These are phyloP conservation scores for Gymnorhina tibicen DNA, from an alignment of 2,113 vertebrate species.

Conservation along the genomic window DNA sequence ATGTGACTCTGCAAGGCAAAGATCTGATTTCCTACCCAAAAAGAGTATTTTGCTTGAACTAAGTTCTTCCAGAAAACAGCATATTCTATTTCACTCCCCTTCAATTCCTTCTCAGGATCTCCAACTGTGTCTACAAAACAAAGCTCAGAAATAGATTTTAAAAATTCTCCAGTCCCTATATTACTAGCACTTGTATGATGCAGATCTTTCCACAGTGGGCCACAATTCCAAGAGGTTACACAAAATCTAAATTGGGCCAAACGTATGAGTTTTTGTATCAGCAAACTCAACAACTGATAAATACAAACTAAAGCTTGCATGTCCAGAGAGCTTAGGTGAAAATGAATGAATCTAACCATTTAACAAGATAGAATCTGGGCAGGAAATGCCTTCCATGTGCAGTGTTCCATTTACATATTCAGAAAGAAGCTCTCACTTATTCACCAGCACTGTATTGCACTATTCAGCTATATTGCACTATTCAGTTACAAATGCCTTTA, in stretches of 20 bases:
- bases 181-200: not conserved
- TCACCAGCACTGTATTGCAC: not conserved
- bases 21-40: not conserved
- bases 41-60: not conserved
- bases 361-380: not conserved
- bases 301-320: not conserved
- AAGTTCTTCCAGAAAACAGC: not conserved
- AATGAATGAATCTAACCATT: not conserved
- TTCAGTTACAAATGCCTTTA: not conserved
- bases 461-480: not conserved
- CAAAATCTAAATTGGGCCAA: not conserved
- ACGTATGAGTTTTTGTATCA: not conserved
- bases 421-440: not conserved
- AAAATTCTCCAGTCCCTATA: not conserved
- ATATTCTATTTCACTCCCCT: not conserved
- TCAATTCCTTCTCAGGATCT: not conserved
- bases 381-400: not conserved
- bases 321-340: not conserved
- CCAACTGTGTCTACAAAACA: not conserved
- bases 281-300: not conserved
- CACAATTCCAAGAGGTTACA: not conserved
- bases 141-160: not conserved
- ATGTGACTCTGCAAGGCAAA: constrained; percentile 88
- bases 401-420: not conserved
- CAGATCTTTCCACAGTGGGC: not conserved